Evolutionary conservation across 2,888 invertebrate species (phyloP).

Genomic region (Itoplectis maculator): DNA sequence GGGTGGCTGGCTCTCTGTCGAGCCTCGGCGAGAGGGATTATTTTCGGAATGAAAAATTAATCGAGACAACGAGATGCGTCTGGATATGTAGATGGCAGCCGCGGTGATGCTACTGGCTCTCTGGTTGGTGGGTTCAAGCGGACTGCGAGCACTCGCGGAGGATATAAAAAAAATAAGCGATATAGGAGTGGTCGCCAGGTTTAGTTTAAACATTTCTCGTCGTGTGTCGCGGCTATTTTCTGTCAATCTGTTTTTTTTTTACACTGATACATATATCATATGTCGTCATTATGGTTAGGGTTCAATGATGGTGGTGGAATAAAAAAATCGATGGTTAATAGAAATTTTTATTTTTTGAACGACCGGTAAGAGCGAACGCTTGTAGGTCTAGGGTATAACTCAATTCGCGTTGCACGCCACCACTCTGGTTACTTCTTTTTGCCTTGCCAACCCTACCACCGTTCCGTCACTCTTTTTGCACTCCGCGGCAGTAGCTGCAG

Average conservation of each 20-base stretch:
- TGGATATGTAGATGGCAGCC: constrained; percentile 47
- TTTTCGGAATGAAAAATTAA: constrained; percentile 66
- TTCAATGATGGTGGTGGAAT: background rate
- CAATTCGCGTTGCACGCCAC: background rate
- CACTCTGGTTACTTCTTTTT: background rate
- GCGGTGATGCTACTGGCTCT: constrained; percentile 3
- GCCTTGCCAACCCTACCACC: background rate
- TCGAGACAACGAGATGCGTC: constrained; percentile 54
- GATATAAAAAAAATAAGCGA: constrained; percentile 21
- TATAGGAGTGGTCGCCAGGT: constrained; percentile 20
- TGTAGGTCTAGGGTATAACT: constrained; percentile 13
- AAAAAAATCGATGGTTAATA: constrained; percentile 3
- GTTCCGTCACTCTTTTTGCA: constrained; percentile 37
- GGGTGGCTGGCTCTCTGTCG: constrained; percentile 23
- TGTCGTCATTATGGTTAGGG: background rate
- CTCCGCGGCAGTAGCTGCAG: constrained; percentile 21
- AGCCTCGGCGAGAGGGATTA: constrained; percentile 53
- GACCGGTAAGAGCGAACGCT: constrained; percentile 16
- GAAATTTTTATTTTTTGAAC: constrained; percentile 3
- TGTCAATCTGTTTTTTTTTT: constrained; percentile 9
- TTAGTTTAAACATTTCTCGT: constrained; percentile 21
- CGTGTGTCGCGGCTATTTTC: constrained; percentile 23
- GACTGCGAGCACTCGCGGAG: background rate
- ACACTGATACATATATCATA: background rate
- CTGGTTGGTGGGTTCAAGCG: background rate